Conservation (phyloP, 2,797 vertebrate genomes). For the Schizopygopsis malacanthus region DNA sequence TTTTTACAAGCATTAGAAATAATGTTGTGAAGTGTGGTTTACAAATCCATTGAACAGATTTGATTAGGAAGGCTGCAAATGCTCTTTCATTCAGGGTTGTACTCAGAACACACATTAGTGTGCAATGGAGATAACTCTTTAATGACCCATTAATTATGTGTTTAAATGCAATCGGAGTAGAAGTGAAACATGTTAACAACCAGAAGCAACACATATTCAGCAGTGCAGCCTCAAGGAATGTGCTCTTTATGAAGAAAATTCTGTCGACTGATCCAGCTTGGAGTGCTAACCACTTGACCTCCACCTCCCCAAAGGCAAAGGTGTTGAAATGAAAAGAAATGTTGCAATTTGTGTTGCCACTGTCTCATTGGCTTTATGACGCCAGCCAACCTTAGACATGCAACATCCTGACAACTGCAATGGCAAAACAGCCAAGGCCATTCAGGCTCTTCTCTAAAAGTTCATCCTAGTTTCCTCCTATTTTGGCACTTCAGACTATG, state of each 20-base stretch:
- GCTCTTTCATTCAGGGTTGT: conserved; percentile 8
- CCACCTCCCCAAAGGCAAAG: conserved; percentile 19
- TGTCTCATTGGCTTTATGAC: neutral
- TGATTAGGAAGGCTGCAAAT: conserved; percentile 31
- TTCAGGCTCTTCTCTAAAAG: conserved; percentile 12
- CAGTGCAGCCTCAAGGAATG: neutral
- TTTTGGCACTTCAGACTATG: conserved; percentile 19
- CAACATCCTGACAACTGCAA: conserved; percentile 52
- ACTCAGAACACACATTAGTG: conserved; percentile 27
- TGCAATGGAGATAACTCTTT: conserved; percentile 42
- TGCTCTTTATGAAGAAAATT: neutral
- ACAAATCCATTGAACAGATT: neutral
- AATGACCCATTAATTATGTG: conserved; percentile 45
- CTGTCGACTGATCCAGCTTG: neutral
- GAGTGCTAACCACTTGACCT: conserved; percentile 8
- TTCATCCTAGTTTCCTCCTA: neutral
- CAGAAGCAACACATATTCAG: conserved; percentile 7
- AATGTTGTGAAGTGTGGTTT: conserved; percentile 5
- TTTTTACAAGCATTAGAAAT: conserved; percentile 20
- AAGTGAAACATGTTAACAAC: conserved; percentile 33
- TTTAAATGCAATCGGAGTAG: conserved; percentile 26
- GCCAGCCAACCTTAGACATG: conserved; percentile 15
- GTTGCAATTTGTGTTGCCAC: neutral
- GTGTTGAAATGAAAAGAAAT: conserved; percentile 42
- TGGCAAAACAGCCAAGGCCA: conserved; percentile 27